A percentile compares a stretch with the other conserved stretches of the same genome.
Evolutionary conservation across 2,888 invertebrate genomes (phyloP).

Genomic region (Acronicta psi): DNA sequence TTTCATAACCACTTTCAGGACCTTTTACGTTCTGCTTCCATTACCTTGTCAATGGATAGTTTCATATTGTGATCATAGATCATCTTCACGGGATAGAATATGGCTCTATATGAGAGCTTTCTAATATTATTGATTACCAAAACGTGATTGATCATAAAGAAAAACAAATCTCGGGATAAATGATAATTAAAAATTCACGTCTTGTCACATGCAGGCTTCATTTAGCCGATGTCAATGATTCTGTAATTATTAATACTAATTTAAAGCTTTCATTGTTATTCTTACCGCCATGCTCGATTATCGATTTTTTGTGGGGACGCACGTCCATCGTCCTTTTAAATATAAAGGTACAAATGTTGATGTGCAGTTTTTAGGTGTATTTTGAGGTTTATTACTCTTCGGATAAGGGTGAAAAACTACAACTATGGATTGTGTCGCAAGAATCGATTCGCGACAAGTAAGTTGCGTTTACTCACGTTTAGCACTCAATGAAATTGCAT

Average conservation of each 20-base stretch:
- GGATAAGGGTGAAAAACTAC: constrained; percentile 64
- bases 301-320: constrained; percentile 76
- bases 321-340: constrained; percentile 77
- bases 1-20: constrained; percentile 23
- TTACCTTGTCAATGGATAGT: no score
- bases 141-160: constrained; percentile 34
- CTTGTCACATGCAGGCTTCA: constrained; percentile 72
- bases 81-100: not conserved
- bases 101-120: not conserved
- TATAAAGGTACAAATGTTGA: constrained; percentile 61
- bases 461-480: constrained; percentile 85
- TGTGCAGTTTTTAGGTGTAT: constrained; percentile 57
- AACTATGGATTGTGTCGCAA: constrained; percentile 62
- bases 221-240: constrained; percentile 81
- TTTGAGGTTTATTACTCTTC: constrained; percentile 63
- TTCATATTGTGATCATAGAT: no score
- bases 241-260: constrained; percentile 85
- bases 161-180: constrained; percentile 54
- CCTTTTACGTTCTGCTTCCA: no score
- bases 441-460: constrained; percentile 74
- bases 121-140: constrained; percentile 8
- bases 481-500: constrained; percentile 86
- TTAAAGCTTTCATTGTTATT: constrained; percentile 85
- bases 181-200: constrained; percentile 76
- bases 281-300: constrained; percentile 75